These are phyloP conservation scores for Agonopterix heracliana DNA, from an alignment of 2,888 invertebrate species.

Conservation along the genomic window DNA sequence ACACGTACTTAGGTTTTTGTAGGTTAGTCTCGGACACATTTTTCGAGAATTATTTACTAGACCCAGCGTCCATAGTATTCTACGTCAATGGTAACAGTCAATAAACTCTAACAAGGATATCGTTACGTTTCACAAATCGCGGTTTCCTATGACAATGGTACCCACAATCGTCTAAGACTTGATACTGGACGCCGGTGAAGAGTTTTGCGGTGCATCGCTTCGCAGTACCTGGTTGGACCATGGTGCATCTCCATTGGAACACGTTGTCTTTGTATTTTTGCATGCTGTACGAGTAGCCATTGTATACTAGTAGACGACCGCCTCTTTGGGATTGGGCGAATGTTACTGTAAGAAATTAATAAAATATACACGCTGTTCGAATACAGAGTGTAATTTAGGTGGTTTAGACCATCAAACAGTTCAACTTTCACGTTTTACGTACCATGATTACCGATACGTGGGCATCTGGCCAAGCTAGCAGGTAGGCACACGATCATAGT, in stretches of 20 bases:
- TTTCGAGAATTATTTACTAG: no score
- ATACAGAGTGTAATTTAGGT: no score
- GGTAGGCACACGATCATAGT: no score
- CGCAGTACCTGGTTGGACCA: slow-evolving; percentile 38
- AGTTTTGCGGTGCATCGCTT: slow-evolving; percentile 44
- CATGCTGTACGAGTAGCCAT: slow-evolving; percentile 41
- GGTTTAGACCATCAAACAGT: no score
- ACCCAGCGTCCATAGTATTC: no score
- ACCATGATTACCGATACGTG: no score
- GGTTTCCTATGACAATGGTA: slow-evolving; percentile 39
- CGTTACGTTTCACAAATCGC: slow-evolving; percentile 30
- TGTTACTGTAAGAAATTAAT: slow-evolving; percentile 35
- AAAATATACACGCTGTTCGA: neutral
- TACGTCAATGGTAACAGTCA: no score
- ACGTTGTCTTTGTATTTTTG: slow-evolving; percentile 25
- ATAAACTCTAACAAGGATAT: slow-evolving; percentile 23
- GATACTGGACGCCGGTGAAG: slow-evolving; percentile 27
- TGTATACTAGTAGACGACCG: slow-evolving; percentile 38
- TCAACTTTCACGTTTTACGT: no score
- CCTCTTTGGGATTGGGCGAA: slow-evolving; percentile 50
- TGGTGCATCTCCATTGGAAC: slow-evolving; percentile 47
- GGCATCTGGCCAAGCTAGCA: no score
- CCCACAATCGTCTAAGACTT: slow-evolving; percentile 28
- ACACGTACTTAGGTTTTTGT: no score
- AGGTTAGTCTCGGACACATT: no score